Conservation (phyloP, 2,888 invertebrate genomes). For the Tenthredo mesomela region DNA sequence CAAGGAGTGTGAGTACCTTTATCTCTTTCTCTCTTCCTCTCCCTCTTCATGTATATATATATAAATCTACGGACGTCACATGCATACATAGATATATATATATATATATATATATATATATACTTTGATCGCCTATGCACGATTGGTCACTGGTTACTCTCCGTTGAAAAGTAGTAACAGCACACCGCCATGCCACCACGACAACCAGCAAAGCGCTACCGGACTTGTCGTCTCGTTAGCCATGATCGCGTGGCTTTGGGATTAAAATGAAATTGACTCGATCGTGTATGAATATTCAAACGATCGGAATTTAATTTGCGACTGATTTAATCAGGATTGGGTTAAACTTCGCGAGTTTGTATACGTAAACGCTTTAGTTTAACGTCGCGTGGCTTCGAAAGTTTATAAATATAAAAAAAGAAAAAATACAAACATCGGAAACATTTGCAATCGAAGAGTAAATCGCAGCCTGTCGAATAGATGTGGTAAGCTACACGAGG, state of each 20-base stretch:
- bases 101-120: background rate
- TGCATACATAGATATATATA: background rate
- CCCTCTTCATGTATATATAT: background rate
- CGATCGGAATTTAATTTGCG: conserved; percentile 33
- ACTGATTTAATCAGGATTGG: conserved; percentile 22
- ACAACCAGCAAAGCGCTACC: conserved; percentile 37
- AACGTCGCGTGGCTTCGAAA: background rate
- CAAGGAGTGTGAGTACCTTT: conserved; percentile 94
- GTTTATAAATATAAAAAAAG: background rate
- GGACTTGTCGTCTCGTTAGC: conserved; percentile 50
- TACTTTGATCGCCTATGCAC: conserved; percentile 46
- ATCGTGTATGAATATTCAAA: conserved; percentile 50
- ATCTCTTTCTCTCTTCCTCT: conserved; percentile 21
- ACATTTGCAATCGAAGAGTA: too few relatives aligned
- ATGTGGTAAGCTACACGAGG: background rate
- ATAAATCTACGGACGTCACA: background rate
- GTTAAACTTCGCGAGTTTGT: background rate
- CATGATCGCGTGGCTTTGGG: conserved; percentile 27
- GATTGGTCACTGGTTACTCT: conserved; percentile 19
- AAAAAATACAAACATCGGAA: too few relatives aligned
- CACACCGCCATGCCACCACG: background rate
- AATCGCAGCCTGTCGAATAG: background rate
- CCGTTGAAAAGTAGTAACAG: conserved; percentile 34
- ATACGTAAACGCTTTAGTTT: background rate
- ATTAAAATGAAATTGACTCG: conserved; percentile 45